Evolutionary conservation across 2,888 invertebrate genomes (phyloP).

Genomic region (Drosophila mimetica): DNA sequence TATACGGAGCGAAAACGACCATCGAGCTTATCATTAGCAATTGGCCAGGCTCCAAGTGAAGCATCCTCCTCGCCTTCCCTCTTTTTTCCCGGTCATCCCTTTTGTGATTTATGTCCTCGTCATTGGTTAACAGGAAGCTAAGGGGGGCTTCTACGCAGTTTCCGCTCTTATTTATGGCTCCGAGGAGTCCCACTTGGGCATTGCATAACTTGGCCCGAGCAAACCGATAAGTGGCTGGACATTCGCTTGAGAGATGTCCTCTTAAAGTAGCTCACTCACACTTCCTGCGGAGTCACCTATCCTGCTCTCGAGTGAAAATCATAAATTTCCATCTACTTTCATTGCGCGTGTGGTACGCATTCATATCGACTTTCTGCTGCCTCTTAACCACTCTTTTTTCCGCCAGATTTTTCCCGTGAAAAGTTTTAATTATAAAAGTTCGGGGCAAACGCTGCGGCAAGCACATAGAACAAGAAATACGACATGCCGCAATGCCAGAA

Average conservation of each 20-base stretch:
- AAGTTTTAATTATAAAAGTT: conserved; percentile 76
- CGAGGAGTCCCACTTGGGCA: conserved; percentile 34
- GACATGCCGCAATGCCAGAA: conserved; percentile 37
- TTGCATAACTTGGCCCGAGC: conserved; percentile 38
- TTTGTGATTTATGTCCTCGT: conserved; percentile 66
- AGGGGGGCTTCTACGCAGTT: conserved; percentile 52
- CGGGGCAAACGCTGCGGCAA: conserved; percentile 41
- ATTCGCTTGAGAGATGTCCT: conserved; percentile 6
- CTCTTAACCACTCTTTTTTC: conserved; percentile 11
- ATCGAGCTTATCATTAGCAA: conserved; percentile 60
- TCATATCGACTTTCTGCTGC: conserved; percentile 47
- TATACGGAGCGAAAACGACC: conserved; percentile 4
- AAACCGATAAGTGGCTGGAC: conserved; percentile 61
- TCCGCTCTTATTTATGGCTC: conserved; percentile 63
- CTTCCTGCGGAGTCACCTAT: background rate
- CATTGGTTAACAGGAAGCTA: conserved; percentile 23
- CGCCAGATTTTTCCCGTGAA: conserved; percentile 48
- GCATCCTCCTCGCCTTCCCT: background rate
- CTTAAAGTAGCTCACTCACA: conserved; percentile 9
- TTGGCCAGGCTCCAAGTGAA: conserved; percentile 37
- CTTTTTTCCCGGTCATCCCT: conserved; percentile 2
- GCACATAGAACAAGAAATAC: conserved; percentile 48
- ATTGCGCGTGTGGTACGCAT: conserved; percentile 23
- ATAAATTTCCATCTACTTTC: conserved; percentile 15
- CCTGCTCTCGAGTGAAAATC: background rate